Base-by-base conservation (phyloP, 1,140 invertebrate genomes). In the Trichonephila inaurata region DNA sequence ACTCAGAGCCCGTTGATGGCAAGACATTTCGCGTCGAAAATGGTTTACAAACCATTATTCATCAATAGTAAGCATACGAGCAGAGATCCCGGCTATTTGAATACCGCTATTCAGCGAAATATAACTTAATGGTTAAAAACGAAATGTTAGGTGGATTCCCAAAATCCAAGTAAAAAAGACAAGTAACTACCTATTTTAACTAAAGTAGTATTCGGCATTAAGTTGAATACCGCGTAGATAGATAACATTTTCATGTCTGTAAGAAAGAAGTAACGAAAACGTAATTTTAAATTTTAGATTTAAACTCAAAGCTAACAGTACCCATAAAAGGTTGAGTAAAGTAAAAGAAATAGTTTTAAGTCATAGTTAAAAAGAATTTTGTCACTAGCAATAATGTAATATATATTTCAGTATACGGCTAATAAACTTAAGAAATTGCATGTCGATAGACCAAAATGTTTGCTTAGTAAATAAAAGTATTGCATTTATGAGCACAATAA, bases 61-160 rank as follows among this genome's bases (percentile, higher is more conserved):
- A 66, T 89, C 88, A 89, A 89, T 89, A 89, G 51, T 89, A n/a
- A 85, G 24, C 14, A 60, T 21, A 24, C 83, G 8, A 58, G 51
- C 83, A 19, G 51, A 24, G 83, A 85, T 85, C 58, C n/a, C 14
- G 10, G 51, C 58, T 21, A 85, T 61, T 85, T 19, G 16, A 3
- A 61, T 51, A 18, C 44, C 58, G 60, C 58, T 61, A 58, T 85
- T 60, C 14, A 24, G 14, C 21, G 21, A 40, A 61, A 28, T 21
- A 28, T 85, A 61, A 85, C 60, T 85, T 85, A 85, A 85, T 85
- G 83, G 21, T 61, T 60, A 24, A 16, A 21, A 16, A 6, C 8
- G n/a, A 85, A 60, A 61, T 85, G 83, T n/a, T 28, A n/a, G 83
- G 51, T 10, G 21, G 14, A 61, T 61, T 85, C 51, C 51, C 12